Base-by-base conservation (phyloP, 2,113 vertebrate species). In the Cottus gobio region DNA sequence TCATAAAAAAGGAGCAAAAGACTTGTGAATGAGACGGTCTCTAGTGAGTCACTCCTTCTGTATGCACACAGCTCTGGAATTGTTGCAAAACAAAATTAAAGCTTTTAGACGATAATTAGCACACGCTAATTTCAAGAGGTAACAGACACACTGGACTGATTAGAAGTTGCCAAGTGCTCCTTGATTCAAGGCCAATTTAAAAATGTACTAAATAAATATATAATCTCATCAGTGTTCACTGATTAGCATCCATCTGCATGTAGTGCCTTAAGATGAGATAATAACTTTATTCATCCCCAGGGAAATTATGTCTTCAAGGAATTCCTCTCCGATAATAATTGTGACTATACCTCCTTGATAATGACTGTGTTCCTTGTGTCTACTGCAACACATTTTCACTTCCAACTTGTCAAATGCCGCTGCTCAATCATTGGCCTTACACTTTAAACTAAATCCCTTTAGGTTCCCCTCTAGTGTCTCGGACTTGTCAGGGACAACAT, bases 71-170 rank as follows among this genome's bases (percentile, higher is more conserved):
- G 90, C 81, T 82, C 91, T 91, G 89, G 93, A 94, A 95, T 95
- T 95, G 90, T 93, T 94, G 90, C 91, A 90, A 94, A 97, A 94
- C 95, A 96, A 96, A 57, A 96, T 97, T 94, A 96, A 95, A 93
- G 90, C 86, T 90, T 90, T 95, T 93, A 95, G 95, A 91, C 86
- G 92, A 92, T 96, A 96, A 96, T 96, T 94, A 95, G 89, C 72
- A 85, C 86, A 60, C 93, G 95, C 93, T 95, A 94, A 96, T 96
- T 96, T 95, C 91, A 92, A 93, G 92, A 95, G 91, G 94, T 95
- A 92, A 94, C 87, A 92, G 93, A 93, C 93, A 92, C 93, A 87
- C 93, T 90, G 93, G 93, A 81, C 90, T 95, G 93, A 96, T 95
- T 96, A 92, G 84, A 91, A 74, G 93, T 88, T 69, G 66, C 82